A percentile compares a stretch with the other conserved stretches of the same genome.
Evolutionary conservation across 2,113 vertebrate genomes (phyloP).

Genomic region (Suricata suricatta): DNA sequence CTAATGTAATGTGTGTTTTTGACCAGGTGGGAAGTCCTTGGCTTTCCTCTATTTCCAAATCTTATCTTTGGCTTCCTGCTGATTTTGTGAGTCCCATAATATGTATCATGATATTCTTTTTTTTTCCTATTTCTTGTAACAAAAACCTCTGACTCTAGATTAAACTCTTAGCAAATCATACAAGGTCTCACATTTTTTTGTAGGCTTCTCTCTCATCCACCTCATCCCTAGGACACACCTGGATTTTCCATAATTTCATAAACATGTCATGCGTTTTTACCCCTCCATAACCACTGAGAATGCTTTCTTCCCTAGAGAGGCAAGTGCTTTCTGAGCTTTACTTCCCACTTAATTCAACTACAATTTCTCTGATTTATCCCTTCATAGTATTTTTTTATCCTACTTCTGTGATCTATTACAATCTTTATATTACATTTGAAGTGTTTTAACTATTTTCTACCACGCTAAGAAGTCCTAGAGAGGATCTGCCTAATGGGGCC

Average conservation of each 20-base stretch:
- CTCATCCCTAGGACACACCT: neutral
- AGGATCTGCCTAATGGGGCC: neutral
- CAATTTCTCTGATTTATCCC: neutral
- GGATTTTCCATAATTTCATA: neutral
- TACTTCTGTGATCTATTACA: neutral
- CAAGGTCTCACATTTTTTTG: neutral
- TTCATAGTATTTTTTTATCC: neutral
- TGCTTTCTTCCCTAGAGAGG: neutral
- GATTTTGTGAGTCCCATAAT: neutral
- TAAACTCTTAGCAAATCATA: neutral
- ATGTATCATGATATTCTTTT: neutral
- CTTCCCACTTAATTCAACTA: neutral
- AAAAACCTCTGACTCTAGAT: neutral
- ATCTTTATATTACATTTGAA: neutral
- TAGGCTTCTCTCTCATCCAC: neutral
- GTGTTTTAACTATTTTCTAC: neutral
- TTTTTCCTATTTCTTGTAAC: neutral
- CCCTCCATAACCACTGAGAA: neutral
- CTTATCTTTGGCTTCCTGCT: neutral
- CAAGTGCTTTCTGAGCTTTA: neutral
- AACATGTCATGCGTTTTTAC: neutral
- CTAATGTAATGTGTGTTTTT: neutral
- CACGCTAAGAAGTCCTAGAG: neutral
- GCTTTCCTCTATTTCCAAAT: neutral
- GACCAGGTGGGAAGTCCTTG: neutral